phyloP scores from a whole-genome alignment of 2,888 invertebrate genomes.

The Arge pagana region DNA sequence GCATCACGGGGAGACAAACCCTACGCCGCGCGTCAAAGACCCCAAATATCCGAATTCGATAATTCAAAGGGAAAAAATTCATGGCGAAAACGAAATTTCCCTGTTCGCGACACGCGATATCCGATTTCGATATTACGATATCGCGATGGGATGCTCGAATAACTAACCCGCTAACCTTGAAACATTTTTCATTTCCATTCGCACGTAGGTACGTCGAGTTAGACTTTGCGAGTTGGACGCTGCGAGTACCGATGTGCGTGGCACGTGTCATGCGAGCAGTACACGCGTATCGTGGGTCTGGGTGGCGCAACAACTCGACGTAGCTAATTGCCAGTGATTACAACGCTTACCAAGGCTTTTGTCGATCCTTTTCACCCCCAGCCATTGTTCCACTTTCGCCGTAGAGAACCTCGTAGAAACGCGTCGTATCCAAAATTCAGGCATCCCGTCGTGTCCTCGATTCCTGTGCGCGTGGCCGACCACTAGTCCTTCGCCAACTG shows the following conservation, averaged over 20 bases:
- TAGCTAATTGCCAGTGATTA: constrained; percentile 55
- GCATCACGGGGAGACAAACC: background rate
- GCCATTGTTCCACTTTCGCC: constrained; percentile 25
- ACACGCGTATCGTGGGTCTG: no score
- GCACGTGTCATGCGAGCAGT: no score
- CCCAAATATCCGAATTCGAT: no score
- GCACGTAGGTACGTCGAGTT: no score
- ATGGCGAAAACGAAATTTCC: no score
- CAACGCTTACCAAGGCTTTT: constrained; percentile 50
- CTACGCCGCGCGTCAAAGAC: no score
- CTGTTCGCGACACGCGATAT: no score
- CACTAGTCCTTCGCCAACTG: constrained; percentile 23
- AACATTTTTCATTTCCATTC: no score
- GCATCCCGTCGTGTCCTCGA: constrained; percentile 26
- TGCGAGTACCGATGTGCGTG: background rate
- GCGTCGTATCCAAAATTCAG: constrained; percentile 24
- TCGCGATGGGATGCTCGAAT: no score
- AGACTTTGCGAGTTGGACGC: background rate
- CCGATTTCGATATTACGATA: no score
- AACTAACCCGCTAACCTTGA: no score
- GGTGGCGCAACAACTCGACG: constrained; percentile 36
- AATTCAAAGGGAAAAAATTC: no score
- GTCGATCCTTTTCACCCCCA: constrained; percentile 6
- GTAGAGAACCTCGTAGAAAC: constrained; percentile 22
- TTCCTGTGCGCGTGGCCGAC: constrained; percentile 27